These are phyloP conservation scores for Esox niger DNA, from an alignment of 2,113 vertebrate genomes.

Conservation along the genomic window DNA sequence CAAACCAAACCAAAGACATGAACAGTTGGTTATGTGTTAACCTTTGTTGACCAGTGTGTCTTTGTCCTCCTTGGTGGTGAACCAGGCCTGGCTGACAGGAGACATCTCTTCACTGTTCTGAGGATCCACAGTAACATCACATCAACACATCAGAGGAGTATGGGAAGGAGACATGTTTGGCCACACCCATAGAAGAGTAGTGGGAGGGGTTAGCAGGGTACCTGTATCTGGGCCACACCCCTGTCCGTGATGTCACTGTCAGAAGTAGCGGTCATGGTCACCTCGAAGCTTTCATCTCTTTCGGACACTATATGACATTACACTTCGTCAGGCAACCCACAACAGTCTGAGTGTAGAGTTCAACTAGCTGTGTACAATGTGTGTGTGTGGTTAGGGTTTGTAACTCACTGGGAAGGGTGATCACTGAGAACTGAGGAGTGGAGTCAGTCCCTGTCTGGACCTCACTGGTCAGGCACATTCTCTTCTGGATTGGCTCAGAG, in stretches of 20 bases:
- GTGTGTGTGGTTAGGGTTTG: background rate
- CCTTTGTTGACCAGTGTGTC: slow-evolving; percentile 96
- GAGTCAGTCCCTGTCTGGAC: slow-evolving; percentile 79
- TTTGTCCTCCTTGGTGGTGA: slow-evolving; percentile 99
- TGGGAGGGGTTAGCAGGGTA: slow-evolving; percentile 28
- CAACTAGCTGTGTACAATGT: background rate
- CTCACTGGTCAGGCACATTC: slow-evolving; percentile 83
- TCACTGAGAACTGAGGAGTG: slow-evolving; percentile 84
- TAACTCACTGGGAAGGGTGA: slow-evolving; percentile 90
- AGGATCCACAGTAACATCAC: slow-evolving; percentile 58
- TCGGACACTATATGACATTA: slow-evolving; percentile 78
- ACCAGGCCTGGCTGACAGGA: slow-evolving; percentile 97
- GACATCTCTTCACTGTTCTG: slow-evolving; percentile 85
- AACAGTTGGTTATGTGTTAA: slow-evolving; percentile 44
- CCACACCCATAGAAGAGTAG: background rate
- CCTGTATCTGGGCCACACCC: slow-evolving; percentile 89
- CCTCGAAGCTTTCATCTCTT: slow-evolving; percentile 92
- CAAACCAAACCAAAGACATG: too few species aligned
- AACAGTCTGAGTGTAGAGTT: background rate
- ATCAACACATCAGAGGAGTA: background rate
- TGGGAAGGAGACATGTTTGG: background rate
- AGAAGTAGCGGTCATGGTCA: slow-evolving; percentile 93
- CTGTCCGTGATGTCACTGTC: slow-evolving; percentile 84
- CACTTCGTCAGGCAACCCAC: background rate
- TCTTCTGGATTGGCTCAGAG: slow-evolving; percentile 83